phyloP scores from a whole-genome alignment of 2,113 vertebrate genomes.

The Sebastes schlegelii region DNA sequence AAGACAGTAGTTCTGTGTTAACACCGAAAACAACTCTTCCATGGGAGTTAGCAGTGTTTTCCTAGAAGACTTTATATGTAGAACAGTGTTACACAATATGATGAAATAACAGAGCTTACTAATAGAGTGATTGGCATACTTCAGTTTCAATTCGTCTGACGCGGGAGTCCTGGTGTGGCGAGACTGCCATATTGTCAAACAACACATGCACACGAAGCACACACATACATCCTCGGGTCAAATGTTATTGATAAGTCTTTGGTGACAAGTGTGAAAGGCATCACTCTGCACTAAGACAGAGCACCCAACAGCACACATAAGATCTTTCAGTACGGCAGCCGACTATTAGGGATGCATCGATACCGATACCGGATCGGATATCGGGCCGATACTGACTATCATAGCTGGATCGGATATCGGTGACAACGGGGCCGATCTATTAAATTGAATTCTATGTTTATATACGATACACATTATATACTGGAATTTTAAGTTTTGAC shows the following conservation, averaged over 20 bases:
- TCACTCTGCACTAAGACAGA: constrained; percentile 49
- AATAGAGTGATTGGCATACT: constrained; percentile 35
- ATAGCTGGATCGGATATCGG: too few species aligned
- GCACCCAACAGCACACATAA: constrained; percentile 27
- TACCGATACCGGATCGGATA: too few species aligned
- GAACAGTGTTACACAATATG: not conserved
- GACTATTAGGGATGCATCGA: not conserved
- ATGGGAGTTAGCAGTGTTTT: not conserved
- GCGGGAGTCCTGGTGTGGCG: not conserved
- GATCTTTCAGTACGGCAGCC: constrained; percentile 31
- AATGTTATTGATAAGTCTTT: constrained; percentile 60
- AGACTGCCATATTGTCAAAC: constrained; percentile 3
- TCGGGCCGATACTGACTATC: too few species aligned
- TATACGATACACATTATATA: too few species aligned
- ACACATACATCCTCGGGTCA: constrained; percentile 50
- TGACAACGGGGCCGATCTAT: too few species aligned
- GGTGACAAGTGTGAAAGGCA: constrained; percentile 76
- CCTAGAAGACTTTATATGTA: not conserved
- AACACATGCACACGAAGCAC: constrained; percentile 3
- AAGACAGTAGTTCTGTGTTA: not conserved
- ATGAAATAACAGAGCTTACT: constrained; percentile 13
- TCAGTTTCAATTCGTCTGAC: constrained; percentile 39
- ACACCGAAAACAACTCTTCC: not conserved
- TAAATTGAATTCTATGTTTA: too few species aligned
- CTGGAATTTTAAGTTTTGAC: too few species aligned